Conservation (phyloP, 1,140 invertebrate species). For the Protaetia brevitarsis region DNA sequence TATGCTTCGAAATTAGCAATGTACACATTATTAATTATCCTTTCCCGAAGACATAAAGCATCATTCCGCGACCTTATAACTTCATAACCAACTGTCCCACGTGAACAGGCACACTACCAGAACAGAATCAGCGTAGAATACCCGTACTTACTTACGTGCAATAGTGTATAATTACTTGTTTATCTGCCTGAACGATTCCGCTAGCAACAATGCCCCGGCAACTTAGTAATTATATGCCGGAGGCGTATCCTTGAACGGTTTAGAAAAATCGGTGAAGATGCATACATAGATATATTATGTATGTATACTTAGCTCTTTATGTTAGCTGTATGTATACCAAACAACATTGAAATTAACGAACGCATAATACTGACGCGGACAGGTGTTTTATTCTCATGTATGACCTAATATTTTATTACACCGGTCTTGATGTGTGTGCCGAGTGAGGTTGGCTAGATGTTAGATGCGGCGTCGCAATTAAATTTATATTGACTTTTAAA, state of each 20-base stretch:
- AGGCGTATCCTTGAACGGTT: background rate
- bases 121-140: too few relatives aligned
- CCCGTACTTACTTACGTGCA: background rate
- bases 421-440: too few relatives aligned
- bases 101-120: too few relatives aligned
- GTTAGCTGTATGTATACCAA: too few relatives aligned
- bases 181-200: background rate
- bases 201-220: too few relatives aligned
- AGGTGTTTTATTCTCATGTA: conserved; percentile 9
- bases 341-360: background rate
- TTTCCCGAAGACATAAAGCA: too few relatives aligned
- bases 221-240: background rate
- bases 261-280: conserved; percentile 1
- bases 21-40: too few relatives aligned
- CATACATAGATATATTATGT: too few relatives aligned
- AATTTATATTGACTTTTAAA: background rate
- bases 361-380: background rate
- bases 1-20: too few relatives aligned
- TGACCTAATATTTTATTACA: conserved; percentile 13
- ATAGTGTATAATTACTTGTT: conserved; percentile 14
- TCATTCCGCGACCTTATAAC: too few relatives aligned
- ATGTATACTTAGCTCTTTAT: too few relatives aligned
- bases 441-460: background rate
- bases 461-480: background rate
- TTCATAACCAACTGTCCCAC: too few relatives aligned